Base-by-base conservation (phyloP, 2,113 vertebrate genomes). In the Passer montanus region DNA sequence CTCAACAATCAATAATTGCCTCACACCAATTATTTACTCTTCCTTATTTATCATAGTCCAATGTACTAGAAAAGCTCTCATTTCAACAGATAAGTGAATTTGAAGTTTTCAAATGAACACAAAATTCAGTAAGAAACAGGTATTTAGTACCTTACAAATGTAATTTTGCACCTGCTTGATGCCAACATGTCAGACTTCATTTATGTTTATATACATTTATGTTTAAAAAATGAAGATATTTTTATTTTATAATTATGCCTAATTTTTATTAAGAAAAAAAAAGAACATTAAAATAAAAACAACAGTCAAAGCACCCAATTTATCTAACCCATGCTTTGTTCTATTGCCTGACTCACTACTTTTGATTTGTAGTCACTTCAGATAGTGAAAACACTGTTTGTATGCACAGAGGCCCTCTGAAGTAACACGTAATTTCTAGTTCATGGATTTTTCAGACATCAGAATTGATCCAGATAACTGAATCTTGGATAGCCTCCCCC, bases 171-270 rank as follows among this genome's bases (percentile, higher is more conserved):
- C 18, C 30, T 53, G 24, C 55, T 89, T 62, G 58, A 80, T 79
- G 58, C 10, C n/a, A 59, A 50, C 7, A 63, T 31, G 55, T 63
- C 28, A 18, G 52, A 59, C 53, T 52, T 69, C 2, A 5, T 47
- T 79, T 55, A 28, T 20, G 10, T 11, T 50, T 72, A 44, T 21
- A 43, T 9, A 22, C 7, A 4, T 7, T 49, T 63, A 35, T 8
- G 5, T 23, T 41, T 50, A 8, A 64, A 88, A 89, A 91, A 33
- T 12, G 2, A 44, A 75, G 58, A 9, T 39, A 14, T 31, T 67
- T 37, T 14, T 10, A 2, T 10, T 79, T 83, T 59, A 47, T 43
- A 77, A 27, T 31, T 0, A 0, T 21, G 7, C 10, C 30, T 63
- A 5, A 7, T 24, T 84, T 80, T 41, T 15, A 41, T 41, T 41